phyloP scores from a whole-genome alignment of 1,140 invertebrate species.

The Drosophila simulans region DNA sequence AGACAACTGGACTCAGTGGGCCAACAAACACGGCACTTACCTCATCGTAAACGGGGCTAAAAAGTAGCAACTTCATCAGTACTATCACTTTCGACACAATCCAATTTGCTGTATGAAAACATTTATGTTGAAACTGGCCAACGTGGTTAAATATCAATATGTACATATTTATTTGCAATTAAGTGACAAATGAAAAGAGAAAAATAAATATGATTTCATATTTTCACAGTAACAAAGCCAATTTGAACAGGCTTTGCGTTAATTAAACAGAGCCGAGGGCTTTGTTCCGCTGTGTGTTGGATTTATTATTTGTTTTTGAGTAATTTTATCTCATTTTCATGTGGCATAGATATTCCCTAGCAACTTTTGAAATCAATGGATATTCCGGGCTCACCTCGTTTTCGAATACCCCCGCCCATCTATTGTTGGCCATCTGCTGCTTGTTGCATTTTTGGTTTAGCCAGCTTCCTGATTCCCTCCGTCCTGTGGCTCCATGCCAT shows the following conservation, averaged over 20 bases:
- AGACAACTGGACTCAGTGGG: constrained; percentile 13
- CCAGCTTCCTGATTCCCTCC: constrained; percentile 28
- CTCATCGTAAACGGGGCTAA: background rate
- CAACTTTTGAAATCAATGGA: no score
- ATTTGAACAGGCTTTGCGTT: background rate
- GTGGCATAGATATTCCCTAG: no score
- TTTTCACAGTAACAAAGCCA: background rate
- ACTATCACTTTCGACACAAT: background rate
- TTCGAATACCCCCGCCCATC: no score
- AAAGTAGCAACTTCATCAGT: background rate
- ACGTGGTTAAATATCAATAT: background rate
- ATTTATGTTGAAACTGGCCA: background rate
- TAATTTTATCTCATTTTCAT: no score
- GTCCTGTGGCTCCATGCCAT: background rate
- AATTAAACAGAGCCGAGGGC: background rate
- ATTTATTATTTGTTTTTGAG: background rate
- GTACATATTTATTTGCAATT: background rate
- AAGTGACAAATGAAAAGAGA: background rate
- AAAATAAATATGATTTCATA: constrained; percentile 3
- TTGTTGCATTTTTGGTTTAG: constrained; percentile 74
- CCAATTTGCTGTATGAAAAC: background rate
- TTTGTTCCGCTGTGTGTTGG: background rate
- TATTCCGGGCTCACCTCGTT: no score
- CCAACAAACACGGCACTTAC: background rate
- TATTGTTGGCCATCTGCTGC: background rate